phyloP scores from a whole-genome alignment of 2,888 invertebrate species.

The Esperia sulphurella region DNA sequence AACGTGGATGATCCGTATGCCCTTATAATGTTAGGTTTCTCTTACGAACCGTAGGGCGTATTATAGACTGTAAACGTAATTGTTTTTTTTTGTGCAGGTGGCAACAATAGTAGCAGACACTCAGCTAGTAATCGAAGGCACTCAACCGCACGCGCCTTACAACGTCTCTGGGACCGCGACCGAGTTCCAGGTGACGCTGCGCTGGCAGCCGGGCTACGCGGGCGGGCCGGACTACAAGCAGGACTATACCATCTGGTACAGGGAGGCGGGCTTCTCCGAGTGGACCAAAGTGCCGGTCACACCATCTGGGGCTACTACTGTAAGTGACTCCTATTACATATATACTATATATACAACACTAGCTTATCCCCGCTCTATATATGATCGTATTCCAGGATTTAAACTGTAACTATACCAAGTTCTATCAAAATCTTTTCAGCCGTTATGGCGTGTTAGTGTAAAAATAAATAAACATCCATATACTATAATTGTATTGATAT shows the following conservation, averaged over 20 bases:
- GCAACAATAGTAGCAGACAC: slow-evolving; percentile 95
- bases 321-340: slow-evolving; percentile 27
- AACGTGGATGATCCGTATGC: no score
- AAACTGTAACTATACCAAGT: no score
- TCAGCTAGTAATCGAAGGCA: slow-evolving; percentile 94
- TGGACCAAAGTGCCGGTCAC: slow-evolving; percentile 97
- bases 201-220: slow-evolving; percentile 97
- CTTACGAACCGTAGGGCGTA: no score
- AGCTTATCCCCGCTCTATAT: no score
- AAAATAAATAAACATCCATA: no score
- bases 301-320: slow-evolving; percentile 90
- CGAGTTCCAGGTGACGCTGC: slow-evolving; percentile 93
- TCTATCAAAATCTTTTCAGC: no score
- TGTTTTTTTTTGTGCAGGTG: slow-evolving; percentile 67
- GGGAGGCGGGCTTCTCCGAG: slow-evolving; percentile 91
- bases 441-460: no score
- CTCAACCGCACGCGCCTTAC: slow-evolving; percentile 98
- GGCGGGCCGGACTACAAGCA: slow-evolving; percentile 97
- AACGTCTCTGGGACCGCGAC: slow-evolving; percentile 94
- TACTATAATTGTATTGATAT: no score
- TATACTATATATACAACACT: no score
- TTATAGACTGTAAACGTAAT: no score
- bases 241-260: slow-evolving; percentile 96
- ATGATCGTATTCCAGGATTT: no score
- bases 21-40: no score